A percentile compares a stretch with the other conserved stretches of the same genome.
phyloP scores from a whole-genome alignment of 2,113 vertebrate genomes.

The Tonatia bakeri region DNA sequence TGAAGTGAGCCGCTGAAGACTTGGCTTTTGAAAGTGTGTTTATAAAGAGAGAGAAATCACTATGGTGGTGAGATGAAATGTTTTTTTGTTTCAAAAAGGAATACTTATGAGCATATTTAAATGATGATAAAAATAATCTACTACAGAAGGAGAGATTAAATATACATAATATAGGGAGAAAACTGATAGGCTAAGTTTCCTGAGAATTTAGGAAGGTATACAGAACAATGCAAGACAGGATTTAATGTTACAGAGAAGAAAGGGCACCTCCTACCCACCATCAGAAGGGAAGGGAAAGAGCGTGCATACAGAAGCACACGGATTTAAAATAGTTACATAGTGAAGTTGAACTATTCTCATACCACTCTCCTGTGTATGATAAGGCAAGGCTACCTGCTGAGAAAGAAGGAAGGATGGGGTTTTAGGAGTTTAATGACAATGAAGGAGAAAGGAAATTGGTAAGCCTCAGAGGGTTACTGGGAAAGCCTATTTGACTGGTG shows the following conservation, averaged over 20 bases:
- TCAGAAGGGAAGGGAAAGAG: background rate
- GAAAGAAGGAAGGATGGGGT: background rate
- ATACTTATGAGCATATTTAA: background rate
- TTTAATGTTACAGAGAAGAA: background rate
- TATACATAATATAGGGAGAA: background rate
- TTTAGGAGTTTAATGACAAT: background rate
- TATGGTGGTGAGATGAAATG: background rate
- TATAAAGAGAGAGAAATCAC: background rate
- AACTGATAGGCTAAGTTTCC: background rate
- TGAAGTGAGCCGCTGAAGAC: background rate
- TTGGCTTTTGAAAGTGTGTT: background rate
- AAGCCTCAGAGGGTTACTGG: background rate
- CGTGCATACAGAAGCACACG: background rate
- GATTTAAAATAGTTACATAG: background rate
- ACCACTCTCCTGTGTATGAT: background rate
- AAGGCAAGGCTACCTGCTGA: background rate
- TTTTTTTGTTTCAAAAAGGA: background rate
- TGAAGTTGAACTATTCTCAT: background rate
- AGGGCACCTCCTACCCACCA: background rate
- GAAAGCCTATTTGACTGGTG: background rate
- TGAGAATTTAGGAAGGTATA: background rate
- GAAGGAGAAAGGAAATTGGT: background rate
- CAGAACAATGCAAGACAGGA: background rate
- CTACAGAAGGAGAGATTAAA: background rate
- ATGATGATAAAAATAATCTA: background rate